Evolutionary conservation across 1,140 invertebrate species (phyloP), one percentile per base, ranked within the genome.

Genomic region (Brachionus paranguensis): DNA sequence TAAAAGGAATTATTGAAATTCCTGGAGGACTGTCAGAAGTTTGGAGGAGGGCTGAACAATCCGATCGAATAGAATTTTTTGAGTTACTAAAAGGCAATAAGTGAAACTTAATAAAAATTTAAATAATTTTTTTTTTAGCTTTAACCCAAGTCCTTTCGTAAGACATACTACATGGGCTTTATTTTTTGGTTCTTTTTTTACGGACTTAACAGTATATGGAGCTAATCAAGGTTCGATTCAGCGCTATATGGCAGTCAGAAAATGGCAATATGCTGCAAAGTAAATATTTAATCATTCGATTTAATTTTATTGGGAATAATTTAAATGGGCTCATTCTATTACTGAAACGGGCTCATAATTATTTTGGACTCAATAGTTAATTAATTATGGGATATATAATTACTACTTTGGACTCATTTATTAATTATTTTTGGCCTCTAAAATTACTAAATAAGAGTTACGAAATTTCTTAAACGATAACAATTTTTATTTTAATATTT

Each of bases 201-300:
- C 95, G 50, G 97, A 95, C 93, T 91, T 95, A 2, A 94, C 95
- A 1, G 92, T 97, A 87, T 96, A 96, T 87, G 95, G 94, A 85
- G 93, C 94, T 27, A 97, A 97, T 89, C 96, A 98, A 88, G 94
- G 95, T 0, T 95, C 95, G 47, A 93, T 97, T 11, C 96, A 98
- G 88, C 94, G 96, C 87, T 96, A 95, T 87, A 91, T 97, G 65
- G 94, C 93, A 92, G 86, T 94, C 2, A 81, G 17, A 47, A 43
- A 45, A 81, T 81, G 78, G 78, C 90, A 89, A 84, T 89, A 81
- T 68, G 78, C 78, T 45, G 55, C 78, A 81, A 81, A 81, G 78
- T 81, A 81, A 55, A 20, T 60, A 60, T 20, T 27, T 60, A 27
- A 60, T 10, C n/a, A 60, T 27, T 60, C 10, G 7, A 50, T 50